Conservation (phyloP, 2,797 vertebrate species). For the Phrynocephalus guinanensis region DNA sequence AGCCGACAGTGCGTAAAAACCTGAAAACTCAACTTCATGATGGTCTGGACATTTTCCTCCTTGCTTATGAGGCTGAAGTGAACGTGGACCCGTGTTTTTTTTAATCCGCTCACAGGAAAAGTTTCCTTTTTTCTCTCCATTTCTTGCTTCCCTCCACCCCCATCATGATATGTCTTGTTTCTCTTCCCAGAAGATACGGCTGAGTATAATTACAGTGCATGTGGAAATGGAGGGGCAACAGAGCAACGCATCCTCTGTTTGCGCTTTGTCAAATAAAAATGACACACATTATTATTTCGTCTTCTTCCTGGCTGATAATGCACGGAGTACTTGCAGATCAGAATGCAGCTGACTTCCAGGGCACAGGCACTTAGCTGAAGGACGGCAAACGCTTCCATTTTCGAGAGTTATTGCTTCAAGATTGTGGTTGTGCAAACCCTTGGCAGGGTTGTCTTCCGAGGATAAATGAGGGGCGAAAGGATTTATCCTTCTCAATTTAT, state of each 20-base stretch:
- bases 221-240: slow-evolving; percentile 63
- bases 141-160: slow-evolving; percentile 4
- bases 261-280: slow-evolving; percentile 63
- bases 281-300: slow-evolving; percentile 61
- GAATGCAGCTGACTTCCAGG: slow-evolving; percentile 53
- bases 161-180: slow-evolving; percentile 47
- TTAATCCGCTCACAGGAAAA: too few relatives aligned
- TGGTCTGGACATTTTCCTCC: too few relatives aligned
- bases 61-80: too few relatives aligned
- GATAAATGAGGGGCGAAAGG: too few relatives aligned
- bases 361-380: slow-evolving; percentile 24
- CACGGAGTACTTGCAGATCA: slow-evolving; percentile 54
- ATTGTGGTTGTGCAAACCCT: neutral
- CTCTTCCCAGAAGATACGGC: slow-evolving; percentile 65
- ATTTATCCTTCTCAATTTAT: too few relatives aligned
- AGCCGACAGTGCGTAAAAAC: too few relatives aligned
- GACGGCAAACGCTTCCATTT: slow-evolving; percentile 18
- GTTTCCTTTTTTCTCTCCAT: neutral
- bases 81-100: too few relatives aligned
- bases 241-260: slow-evolving; percentile 63
- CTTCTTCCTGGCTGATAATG: slow-evolving; percentile 54
- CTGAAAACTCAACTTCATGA: too few relatives aligned
- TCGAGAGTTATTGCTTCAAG: neutral
- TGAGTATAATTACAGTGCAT: slow-evolving; percentile 69
- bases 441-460: too few relatives aligned